Conservation (phyloP, 2,888 invertebrate species). For the Amblyjoppa fuscipennis region DNA sequence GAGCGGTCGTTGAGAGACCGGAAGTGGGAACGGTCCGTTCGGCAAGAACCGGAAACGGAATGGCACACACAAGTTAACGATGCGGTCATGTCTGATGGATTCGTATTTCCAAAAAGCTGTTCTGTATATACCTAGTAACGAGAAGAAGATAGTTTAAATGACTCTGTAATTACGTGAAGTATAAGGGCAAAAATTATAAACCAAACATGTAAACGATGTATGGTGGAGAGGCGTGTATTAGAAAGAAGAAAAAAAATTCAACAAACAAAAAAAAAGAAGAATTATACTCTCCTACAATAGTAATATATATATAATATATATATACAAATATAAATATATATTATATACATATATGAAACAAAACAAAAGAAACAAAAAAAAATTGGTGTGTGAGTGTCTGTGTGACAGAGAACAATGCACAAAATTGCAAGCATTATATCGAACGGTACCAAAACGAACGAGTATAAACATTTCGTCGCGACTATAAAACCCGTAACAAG, state of each 20-base stretch:
- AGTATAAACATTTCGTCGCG: slow-evolving; percentile 47
- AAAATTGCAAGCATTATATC: slow-evolving; percentile 66
- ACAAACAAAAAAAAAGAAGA: slow-evolving; percentile 11
- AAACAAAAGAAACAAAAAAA: slow-evolving; percentile 28
- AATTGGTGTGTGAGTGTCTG: slow-evolving; percentile 63
- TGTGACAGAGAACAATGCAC: slow-evolving; percentile 74
- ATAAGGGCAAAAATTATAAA: slow-evolving; percentile 68
- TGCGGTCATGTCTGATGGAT: slow-evolving; percentile 53
- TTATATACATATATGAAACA: slow-evolving; percentile 65
- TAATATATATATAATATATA: slow-evolving; percentile 58
- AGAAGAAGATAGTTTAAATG: slow-evolving; percentile 64
- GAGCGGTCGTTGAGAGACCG: slow-evolving; percentile 6
- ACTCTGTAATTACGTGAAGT: slow-evolving; percentile 70
- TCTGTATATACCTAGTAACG: slow-evolving; percentile 69
- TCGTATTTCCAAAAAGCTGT: slow-evolving; percentile 62
- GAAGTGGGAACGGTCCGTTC: not conserved
- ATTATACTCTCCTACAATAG: slow-evolving; percentile 68
- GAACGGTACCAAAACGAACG: slow-evolving; percentile 53
- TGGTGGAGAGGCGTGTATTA: slow-evolving; percentile 70
- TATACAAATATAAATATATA: slow-evolving; percentile 66
- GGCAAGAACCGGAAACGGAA: slow-evolving; percentile 39
- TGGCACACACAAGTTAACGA: slow-evolving; percentile 41
- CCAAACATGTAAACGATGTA: slow-evolving; percentile 71
- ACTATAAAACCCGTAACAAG: slow-evolving; percentile 47
- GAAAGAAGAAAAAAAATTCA: slow-evolving; percentile 55